Evolutionary conservation across 2,888 invertebrate genomes (phyloP), one percentile per base, ranked within the genome.

Genomic region (Deilephila porcellus): DNA sequence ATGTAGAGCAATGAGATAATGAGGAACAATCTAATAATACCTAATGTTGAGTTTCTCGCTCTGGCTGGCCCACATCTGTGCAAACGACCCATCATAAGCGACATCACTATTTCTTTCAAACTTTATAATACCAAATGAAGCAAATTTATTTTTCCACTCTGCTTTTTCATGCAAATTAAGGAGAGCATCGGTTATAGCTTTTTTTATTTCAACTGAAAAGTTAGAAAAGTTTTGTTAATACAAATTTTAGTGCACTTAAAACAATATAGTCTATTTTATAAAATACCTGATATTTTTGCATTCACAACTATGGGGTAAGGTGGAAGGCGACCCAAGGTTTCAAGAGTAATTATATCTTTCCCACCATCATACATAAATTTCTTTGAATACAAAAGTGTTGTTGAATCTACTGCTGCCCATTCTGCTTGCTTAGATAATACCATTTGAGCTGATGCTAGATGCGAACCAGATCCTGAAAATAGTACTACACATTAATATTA

Each of bases 261-360:
- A 56, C 17, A 14, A 52, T 45, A 37, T 17, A 34, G 20, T 34
- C 45, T 59, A 4, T 19, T 6, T 45, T 3, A 45, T 14, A 56
- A 63, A 77, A 73, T 80, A 97, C 97, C 95, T 87, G 95, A 80
- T 74, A 97, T 83, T 75, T 93, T 93, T 29, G 93, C 87, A 82
- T 96, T 96, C 74, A 95, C 92, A 70, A 97, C 95, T 63, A 97
- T 92, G 2, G 96, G 96, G 81, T 97, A 96, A 0, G 96, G 96
- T 2, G 97, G 96, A 60, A 97, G 87, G 25, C 96, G 96, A 29
- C 97, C 97, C 80, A 96, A 89, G 37, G 96, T 96, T 77, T 95
- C 95, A 79, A 97, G 87, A 14, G 95, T 93, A 70, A 90, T 90
- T 62, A 96, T 90, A 71, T 96, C 95, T 79, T 95, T 95, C 32